Evolutionary conservation across 2,888 invertebrate genomes (phyloP).

Genomic region (Chelonus formosanus): DNA sequence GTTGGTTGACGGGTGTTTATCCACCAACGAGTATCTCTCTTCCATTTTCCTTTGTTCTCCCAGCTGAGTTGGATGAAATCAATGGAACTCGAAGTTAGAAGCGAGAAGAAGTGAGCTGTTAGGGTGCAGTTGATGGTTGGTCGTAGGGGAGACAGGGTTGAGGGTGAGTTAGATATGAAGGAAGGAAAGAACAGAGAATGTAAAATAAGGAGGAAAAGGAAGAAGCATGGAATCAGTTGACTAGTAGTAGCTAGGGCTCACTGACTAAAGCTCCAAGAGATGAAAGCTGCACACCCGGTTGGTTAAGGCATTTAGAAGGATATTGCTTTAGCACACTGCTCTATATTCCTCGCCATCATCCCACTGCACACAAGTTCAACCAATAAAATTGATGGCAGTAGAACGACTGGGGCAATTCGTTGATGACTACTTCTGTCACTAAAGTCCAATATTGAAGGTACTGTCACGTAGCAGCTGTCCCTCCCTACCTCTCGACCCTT

Average conservation of each 20-base stretch:
- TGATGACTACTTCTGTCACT: slow-evolving; percentile 3
- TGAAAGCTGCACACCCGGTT: slow-evolving; percentile 40
- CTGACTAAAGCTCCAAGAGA: slow-evolving; percentile 36
- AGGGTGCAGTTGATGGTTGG: slow-evolving; percentile 2
- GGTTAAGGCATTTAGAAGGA: slow-evolving; percentile 49
- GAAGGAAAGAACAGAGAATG: slow-evolving; percentile 1
- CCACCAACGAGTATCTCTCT: slow-evolving; percentile 19
- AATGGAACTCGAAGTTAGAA: slow-evolving; percentile 27
- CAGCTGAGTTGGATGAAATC: slow-evolving; percentile 27
- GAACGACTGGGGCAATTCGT: not conserved
- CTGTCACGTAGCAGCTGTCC: not conserved
- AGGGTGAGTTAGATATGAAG: slow-evolving; percentile 1
- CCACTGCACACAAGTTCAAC: slow-evolving; percentile 24
- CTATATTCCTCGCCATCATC: slow-evolving; percentile 51
- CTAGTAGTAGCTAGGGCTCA: slow-evolving; percentile 28
- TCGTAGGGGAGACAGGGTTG: not conserved
- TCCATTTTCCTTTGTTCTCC: slow-evolving; percentile 13
- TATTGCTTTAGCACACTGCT: slow-evolving; percentile 60
- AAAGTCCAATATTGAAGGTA: slow-evolving; percentile 3
- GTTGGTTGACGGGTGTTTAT: slow-evolving; percentile 31
- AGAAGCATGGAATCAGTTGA: slow-evolving; percentile 20
- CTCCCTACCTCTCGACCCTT: not conserved
- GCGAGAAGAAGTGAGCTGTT: slow-evolving; percentile 25
- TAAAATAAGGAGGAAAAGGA: slow-evolving; percentile 4
- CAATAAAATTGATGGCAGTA: slow-evolving; percentile 9